Conservation (phyloP, 2,888 invertebrate genomes). For the Cephus spinipes region DNA sequence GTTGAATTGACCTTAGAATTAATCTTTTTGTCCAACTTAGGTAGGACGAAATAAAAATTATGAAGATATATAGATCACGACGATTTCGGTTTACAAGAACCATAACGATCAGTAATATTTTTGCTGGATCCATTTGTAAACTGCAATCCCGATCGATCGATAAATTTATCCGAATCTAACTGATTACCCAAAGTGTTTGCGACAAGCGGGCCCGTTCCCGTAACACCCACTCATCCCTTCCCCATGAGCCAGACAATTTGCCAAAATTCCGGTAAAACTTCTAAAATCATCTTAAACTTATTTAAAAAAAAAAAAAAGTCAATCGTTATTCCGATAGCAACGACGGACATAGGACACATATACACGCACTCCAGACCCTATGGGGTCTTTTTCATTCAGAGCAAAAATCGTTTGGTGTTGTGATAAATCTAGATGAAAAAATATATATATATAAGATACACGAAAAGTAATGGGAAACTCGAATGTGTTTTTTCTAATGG, state of each 20-base stretch:
- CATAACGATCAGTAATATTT: background rate
- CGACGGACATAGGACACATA: background rate
- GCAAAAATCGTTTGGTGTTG: constrained; percentile 51
- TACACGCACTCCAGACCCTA: background rate
- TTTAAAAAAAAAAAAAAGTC: background rate
- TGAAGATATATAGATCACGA: background rate
- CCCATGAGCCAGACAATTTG: background rate
- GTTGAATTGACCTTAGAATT: background rate
- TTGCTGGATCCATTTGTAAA: background rate
- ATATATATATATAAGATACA: background rate
- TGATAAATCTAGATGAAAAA: constrained; percentile 33
- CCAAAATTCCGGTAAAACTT: background rate
- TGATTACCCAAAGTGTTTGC: too few species aligned
- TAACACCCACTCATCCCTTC: background rate
- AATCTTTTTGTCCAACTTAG: background rate
- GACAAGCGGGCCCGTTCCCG: background rate
- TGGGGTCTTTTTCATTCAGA: constrained; percentile 41
- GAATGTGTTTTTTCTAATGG: constrained; percentile 16
- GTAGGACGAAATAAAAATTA: background rate
- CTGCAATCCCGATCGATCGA: background rate
- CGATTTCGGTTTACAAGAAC: background rate
- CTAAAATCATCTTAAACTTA: background rate
- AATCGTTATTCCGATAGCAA: background rate
- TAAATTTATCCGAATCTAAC: too few species aligned
- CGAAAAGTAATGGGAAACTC: background rate